Conservation (phyloP, 2,888 invertebrate genomes). For the Nipponacmea schrenckii region DNA sequence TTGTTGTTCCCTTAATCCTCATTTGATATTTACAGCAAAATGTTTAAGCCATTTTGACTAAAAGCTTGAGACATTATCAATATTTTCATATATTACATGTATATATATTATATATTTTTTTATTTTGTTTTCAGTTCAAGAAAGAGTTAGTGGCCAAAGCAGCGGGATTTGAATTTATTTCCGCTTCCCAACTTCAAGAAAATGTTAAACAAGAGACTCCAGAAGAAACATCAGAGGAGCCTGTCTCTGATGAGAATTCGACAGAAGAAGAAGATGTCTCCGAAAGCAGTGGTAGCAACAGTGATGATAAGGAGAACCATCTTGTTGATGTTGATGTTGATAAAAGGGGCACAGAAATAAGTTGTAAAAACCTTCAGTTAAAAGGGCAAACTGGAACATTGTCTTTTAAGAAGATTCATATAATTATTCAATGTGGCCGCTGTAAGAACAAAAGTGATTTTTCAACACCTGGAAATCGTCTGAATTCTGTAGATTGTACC, state of each 20-base stretch:
- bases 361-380: conserved; percentile 58
- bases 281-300: conserved; percentile 16
- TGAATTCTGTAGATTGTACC: conserved; percentile 53
- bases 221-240: conserved; percentile 23
- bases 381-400: conserved; percentile 60
- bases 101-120: too few species aligned
- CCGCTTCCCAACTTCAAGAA: conserved; percentile 47
- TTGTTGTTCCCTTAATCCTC: too few species aligned
- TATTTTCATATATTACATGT: too few species aligned
- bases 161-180: conserved; percentile 64
- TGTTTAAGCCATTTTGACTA: too few species aligned
- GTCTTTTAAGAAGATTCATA: conserved; percentile 49
- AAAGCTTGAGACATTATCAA: too few species aligned
- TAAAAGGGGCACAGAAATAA: conserved; percentile 63
- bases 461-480: conserved; percentile 47
- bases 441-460: conserved; percentile 60
- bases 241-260: conserved; percentile 18
- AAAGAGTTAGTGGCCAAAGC: conserved; percentile 60
- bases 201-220: conserved; percentile 12
- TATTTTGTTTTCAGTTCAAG: conserved; percentile 40
- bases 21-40: too few species aligned
- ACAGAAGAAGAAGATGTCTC: conserved; percentile 17
- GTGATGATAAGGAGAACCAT: conserved; percentile 24
- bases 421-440: conserved; percentile 59
- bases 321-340: conserved; percentile 30